These are phyloP conservation scores for Alethe castanea DNA, from an alignment of 2,113 vertebrate genomes.

Conservation along the genomic window DNA sequence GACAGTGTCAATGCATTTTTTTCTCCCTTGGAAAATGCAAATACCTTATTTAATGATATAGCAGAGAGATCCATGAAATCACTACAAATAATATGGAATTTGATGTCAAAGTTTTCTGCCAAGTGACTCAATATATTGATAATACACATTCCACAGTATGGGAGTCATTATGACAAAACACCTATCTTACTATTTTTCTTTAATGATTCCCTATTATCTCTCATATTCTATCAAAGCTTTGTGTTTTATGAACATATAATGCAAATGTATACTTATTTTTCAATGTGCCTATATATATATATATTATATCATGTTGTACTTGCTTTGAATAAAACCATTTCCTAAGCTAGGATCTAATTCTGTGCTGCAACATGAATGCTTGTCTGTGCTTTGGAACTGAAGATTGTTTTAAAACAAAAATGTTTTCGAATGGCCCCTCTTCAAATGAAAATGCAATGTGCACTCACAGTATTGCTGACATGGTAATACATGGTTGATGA, in stretches of 20 bases:
- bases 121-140: neutral
- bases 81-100: neutral
- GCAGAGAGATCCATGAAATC: conserved; percentile 13
- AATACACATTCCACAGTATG: neutral
- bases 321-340: neutral
- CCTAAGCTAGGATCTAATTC: neutral
- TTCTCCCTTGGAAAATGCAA: conserved; percentile 24
- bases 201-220: neutral
- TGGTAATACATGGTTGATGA: neutral
- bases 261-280: neutral
- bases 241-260: neutral
- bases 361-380: neutral
- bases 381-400: neutral
- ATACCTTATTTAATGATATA: conserved; percentile 36
- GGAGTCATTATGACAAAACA: neutral
- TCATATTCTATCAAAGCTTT: neutral
- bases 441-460: neutral
- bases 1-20: neutral
- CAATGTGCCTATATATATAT: neutral
- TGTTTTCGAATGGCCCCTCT: neutral
- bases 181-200: neutral
- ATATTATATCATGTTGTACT: neutral
- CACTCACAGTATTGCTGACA: neutral
- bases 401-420: neutral
- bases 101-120: neutral